phyloP scores from a whole-genome alignment of 2,797 vertebrate species.

The Megaceryle alcyon region DNA sequence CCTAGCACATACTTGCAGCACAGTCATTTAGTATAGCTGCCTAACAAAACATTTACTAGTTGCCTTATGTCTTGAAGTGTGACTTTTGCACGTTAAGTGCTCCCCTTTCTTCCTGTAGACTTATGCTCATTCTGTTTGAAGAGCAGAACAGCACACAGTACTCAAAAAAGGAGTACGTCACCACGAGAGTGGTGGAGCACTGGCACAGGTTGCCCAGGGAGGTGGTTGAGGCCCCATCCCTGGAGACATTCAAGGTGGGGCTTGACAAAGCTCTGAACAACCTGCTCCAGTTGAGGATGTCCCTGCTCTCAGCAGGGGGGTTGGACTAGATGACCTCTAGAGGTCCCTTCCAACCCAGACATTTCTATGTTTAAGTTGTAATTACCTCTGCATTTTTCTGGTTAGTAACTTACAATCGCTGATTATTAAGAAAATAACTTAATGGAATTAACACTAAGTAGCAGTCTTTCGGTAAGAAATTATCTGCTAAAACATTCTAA shows the following conservation, averaged over 20 bases:
- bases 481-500: background rate
- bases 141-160: background rate
- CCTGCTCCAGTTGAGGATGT: too few species aligned
- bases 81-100: background rate
- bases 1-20: background rate
- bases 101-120: background rate
- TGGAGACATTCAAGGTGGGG: too few species aligned
- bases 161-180: background rate
- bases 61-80: background rate
- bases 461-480: background rate
- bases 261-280: too few species aligned
- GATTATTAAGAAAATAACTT: conserved; percentile 29
- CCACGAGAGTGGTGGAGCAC: too few species aligned
- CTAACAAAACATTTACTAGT: background rate
- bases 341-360: too few species aligned
- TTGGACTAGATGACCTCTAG: too few species aligned
- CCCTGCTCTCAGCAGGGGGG: too few species aligned
- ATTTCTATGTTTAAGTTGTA: background rate
- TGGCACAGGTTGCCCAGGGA: too few species aligned
- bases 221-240: too few species aligned
- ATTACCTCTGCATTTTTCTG: conserved; percentile 6
- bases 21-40: background rate
- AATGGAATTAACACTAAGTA: background rate
- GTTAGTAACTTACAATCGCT: conserved; percentile 29
- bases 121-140: background rate